Evolutionary conservation across 2,113 vertebrate species (phyloP).

Genomic region (Cacatua alba): DNA sequence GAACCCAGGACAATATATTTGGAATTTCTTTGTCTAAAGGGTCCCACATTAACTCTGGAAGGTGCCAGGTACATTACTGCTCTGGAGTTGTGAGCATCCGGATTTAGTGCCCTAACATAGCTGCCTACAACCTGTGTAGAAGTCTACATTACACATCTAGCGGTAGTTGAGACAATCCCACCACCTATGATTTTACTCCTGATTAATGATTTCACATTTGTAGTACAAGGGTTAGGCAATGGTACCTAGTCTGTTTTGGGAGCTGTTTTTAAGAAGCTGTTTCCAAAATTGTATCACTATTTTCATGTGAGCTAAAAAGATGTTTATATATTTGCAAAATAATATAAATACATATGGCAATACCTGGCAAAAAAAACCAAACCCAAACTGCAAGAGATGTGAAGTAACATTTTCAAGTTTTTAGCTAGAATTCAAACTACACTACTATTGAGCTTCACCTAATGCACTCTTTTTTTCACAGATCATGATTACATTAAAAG

Average conservation of each 20-base stretch:
- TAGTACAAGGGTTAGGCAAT: not conserved
- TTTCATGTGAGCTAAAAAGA: not conserved
- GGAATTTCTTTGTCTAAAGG: not conserved
- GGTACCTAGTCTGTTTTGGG: not conserved
- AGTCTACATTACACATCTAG: not conserved
- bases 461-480: not conserved
- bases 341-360: not conserved
- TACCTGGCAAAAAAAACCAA: not conserved
- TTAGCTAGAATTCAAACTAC: not conserved
- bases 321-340: not conserved
- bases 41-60: not conserved
- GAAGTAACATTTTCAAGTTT: not conserved
- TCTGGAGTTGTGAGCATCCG: not conserved
- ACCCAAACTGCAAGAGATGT: not conserved
- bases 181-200: not conserved
- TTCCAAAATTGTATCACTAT: not conserved
- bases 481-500: not conserved
- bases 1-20: not conserved
- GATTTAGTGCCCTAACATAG: not conserved
- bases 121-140: not conserved
- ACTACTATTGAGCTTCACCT: not conserved
- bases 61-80: not conserved
- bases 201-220: not conserved
- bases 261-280: not conserved
- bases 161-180: not conserved